Percentiles rank a stretch among this genome's conserved stretches.
Evolutionary conservation across 2,888 invertebrate genomes (phyloP).

Genomic region (Tyria jacobaeae): DNA sequence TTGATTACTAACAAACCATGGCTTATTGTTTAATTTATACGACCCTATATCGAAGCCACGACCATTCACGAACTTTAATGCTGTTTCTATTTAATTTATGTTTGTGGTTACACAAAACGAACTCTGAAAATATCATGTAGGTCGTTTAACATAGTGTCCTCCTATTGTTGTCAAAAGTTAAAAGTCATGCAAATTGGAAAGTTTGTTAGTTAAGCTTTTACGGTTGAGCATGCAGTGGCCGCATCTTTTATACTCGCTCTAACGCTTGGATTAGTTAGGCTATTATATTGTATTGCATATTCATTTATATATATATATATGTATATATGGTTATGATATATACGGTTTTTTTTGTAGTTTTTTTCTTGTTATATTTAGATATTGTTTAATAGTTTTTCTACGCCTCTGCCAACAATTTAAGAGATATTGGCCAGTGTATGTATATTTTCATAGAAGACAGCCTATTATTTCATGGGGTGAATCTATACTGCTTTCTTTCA

Average conservation of each 20-base stretch:
- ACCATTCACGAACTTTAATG: neutral
- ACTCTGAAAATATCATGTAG: neutral
- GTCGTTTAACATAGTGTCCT: neutral
- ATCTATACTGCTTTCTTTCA: too few relatives aligned
- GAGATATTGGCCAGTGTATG: too few relatives aligned
- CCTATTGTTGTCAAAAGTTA: neutral
- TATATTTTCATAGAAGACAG: too few relatives aligned
- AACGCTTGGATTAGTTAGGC: neutral
- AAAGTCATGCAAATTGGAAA: neutral
- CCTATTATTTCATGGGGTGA: too few relatives aligned
- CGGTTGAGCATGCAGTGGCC: neutral
- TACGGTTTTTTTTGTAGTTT: too few relatives aligned
- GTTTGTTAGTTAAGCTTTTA: slow-evolving; percentile 8
- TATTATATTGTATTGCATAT: neutral
- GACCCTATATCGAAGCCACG: neutral
- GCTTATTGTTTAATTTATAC: slow-evolving; percentile 5
- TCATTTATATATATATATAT: too few relatives aligned
- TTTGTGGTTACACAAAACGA: slow-evolving; percentile 6
- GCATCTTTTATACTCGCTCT: neutral
- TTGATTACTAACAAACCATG: slow-evolving; percentile 4
- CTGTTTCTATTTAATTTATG: slow-evolving; percentile 4
- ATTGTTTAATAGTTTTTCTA: too few relatives aligned
- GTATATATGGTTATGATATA: too few relatives aligned
- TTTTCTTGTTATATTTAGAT: too few relatives aligned
- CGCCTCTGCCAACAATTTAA: too few relatives aligned